Conservation (phyloP, 2,113 vertebrate genomes). For the Lagopus muta region DNA sequence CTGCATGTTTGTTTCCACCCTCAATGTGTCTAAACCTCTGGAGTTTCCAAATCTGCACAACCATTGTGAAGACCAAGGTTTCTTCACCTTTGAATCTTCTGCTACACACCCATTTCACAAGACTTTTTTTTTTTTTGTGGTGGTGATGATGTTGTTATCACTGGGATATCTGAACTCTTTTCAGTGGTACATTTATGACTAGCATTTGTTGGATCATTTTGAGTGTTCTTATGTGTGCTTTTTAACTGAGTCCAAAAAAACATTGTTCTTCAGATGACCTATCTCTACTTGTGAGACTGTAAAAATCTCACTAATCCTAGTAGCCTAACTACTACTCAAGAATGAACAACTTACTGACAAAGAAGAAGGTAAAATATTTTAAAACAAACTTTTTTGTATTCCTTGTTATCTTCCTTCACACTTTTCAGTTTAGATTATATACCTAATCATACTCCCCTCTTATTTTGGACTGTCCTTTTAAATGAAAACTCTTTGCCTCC, state of each 20-base stretch:
- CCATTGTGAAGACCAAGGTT: neutral
- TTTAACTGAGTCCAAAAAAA: neutral
- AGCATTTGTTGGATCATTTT: rapidly evolving
- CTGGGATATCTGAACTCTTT: neutral
- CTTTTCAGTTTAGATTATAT: neutral
- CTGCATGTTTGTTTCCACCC: neutral
- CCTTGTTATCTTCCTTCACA: neutral
- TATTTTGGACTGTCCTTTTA: neutral
- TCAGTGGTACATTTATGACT: neutral
- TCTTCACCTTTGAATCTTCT: neutral
- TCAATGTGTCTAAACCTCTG: neutral
- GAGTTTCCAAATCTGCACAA: neutral
- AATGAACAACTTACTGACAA: neutral
- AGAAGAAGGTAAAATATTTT: neutral
- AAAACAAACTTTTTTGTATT: neutral
- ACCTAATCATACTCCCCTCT: neutral
- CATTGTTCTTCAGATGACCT: neutral
- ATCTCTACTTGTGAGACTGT: neutral
- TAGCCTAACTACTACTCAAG: neutral
- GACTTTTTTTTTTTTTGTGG: neutral
- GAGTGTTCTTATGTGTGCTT: rapidly evolving
- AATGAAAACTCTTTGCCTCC: neutral
- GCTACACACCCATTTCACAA: rapidly evolving
- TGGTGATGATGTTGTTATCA: neutral
- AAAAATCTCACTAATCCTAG: neutral